Evolutionary conservation across 2,888 invertebrate genomes (phyloP).

Genomic region (Euclidia mi): DNA sequence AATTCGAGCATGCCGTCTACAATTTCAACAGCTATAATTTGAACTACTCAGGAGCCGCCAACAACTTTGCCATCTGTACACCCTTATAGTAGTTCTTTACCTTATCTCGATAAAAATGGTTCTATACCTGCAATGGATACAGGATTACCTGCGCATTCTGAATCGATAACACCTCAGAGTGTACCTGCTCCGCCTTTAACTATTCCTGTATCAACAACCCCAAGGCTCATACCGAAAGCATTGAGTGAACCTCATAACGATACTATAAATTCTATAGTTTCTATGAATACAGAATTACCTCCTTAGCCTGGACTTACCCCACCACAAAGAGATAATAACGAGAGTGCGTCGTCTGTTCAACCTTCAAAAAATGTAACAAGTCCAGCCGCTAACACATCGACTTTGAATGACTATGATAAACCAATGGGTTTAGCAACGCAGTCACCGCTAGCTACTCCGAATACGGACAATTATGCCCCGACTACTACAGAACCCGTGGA

Average conservation of each 20-base stretch:
- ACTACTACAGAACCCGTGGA: constrained; percentile 24
- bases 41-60: background rate
- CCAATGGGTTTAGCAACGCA: constrained; percentile 16
- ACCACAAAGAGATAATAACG: background rate
- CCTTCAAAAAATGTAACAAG: no score
- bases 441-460: constrained; percentile 5
- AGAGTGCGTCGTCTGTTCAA: background rate
- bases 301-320: background rate
- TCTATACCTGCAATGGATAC: constrained; percentile 2
- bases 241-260: background rate
- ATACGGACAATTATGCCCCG: constrained; percentile 14
- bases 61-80: background rate
- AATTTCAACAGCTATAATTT: background rate
- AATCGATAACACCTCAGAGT: background rate
- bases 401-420: background rate
- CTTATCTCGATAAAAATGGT: background rate
- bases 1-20: background rate
- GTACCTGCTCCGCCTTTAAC: no score
- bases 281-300: background rate
- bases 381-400: background rate
- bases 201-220: background rate
- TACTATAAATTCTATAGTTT: background rate
- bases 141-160: background rate
- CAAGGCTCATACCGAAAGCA: background rate
- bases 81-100: background rate